A percentile compares a stretch with the other conserved stretches of the same genome.
Evolutionary conservation across 2,888 invertebrate species (phyloP).

Genomic region (Gortyna flavago): DNA sequence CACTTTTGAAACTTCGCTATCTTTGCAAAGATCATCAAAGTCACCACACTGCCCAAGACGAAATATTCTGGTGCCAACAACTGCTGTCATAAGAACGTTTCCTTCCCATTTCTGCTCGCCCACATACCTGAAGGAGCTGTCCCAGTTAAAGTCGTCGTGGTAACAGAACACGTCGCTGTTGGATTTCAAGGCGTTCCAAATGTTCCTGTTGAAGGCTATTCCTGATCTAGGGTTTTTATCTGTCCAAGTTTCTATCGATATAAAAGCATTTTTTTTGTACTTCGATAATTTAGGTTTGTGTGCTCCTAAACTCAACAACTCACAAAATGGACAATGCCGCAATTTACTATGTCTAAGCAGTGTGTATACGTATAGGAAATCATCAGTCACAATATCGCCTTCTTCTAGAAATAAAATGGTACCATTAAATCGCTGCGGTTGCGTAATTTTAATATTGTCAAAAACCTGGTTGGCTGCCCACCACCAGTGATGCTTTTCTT

Average conservation of each 20-base stretch:
- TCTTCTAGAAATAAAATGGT: slow-evolving; percentile 70
- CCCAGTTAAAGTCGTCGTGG: slow-evolving; percentile 74
- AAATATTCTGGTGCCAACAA: slow-evolving; percentile 72
- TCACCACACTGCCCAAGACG: slow-evolving; percentile 64
- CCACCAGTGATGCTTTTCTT: slow-evolving; percentile 78
- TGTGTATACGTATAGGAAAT: slow-evolving; percentile 70
- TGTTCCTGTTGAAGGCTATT: slow-evolving; percentile 71
- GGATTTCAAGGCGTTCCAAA: slow-evolving; percentile 72
- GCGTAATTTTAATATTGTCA: slow-evolving; percentile 64
- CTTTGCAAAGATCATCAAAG: slow-evolving; percentile 48
- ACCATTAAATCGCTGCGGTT: slow-evolving; percentile 53
- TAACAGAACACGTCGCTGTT: slow-evolving; percentile 70
- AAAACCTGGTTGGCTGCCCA: slow-evolving; percentile 76
- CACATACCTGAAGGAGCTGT: slow-evolving; percentile 69
- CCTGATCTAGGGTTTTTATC: slow-evolving; percentile 63
- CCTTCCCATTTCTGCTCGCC: slow-evolving; percentile 59
- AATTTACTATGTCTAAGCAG: slow-evolving; percentile 58
- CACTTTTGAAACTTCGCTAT: slow-evolving; percentile 54
- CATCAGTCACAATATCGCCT: slow-evolving; percentile 72
- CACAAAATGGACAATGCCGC: slow-evolving; percentile 69
- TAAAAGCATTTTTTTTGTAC: slow-evolving; percentile 49
- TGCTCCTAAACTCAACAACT: slow-evolving; percentile 72
- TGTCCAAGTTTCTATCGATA: slow-evolving; percentile 68
- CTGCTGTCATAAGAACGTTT: slow-evolving; percentile 63
- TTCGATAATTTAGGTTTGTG: slow-evolving; percentile 53